Percentiles rank a stretch among this genome's conserved stretches.
These are phyloP conservation scores for Cydia amplana DNA, from an alignment of 1,140 invertebrate genomes.

Conservation along the genomic window DNA sequence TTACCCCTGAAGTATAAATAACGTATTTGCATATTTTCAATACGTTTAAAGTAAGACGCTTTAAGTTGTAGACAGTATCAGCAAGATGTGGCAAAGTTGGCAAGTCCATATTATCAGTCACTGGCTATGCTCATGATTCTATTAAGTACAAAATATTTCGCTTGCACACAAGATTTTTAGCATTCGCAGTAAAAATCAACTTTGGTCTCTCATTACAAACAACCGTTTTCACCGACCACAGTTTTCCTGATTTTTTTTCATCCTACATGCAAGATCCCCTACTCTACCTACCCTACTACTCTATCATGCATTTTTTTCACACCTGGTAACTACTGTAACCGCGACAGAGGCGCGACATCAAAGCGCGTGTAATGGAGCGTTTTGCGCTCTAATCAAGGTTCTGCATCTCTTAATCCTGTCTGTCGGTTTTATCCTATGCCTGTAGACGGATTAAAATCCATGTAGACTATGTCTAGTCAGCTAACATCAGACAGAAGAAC, in stretches of 20 bases:
- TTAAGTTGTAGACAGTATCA: no score
- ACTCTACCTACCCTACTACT: no score
- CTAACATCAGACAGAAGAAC: not conserved
- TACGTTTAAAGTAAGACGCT: not conserved
- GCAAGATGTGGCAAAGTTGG: no score
- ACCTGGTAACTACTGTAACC: constrained; percentile 6
- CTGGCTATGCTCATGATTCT: no score
- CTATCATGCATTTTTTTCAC: constrained; percentile 23
- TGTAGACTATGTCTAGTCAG: no score
- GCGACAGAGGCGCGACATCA: constrained; percentile 18
- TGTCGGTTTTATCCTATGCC: not conserved
- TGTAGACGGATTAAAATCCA: not conserved
- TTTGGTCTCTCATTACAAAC: no score
- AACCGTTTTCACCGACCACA: no score
- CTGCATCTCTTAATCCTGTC: not conserved
- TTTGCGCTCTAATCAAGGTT: not conserved
- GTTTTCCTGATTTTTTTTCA: not conserved
- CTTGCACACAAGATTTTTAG: no score
- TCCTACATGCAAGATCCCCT: no score
- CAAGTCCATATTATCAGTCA: no score
- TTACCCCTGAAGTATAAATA: not conserved
- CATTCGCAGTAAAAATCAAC: no score
- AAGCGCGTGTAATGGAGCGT: constrained; percentile 20
- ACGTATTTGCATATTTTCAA: not conserved
- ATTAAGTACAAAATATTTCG: no score